phyloP scores from a whole-genome alignment of 2,113 vertebrate species.

The Dasypus novemcinctus region DNA sequence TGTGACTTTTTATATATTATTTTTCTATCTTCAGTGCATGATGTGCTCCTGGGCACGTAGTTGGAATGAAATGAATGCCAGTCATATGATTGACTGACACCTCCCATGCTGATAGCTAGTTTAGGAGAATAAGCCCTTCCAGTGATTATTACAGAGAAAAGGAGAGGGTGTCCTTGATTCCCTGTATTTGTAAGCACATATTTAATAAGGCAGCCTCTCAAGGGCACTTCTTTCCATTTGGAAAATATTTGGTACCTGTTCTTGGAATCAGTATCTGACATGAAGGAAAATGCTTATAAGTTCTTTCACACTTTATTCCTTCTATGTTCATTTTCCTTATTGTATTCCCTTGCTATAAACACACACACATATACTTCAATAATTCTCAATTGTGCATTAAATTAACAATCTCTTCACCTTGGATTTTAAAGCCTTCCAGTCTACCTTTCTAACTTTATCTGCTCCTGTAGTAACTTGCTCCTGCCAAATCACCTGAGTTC shows the following conservation, averaged over 20 bases:
- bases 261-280: constrained; percentile 24
- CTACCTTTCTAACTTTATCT: neutral
- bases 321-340: neutral
- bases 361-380: neutral
- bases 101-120: constrained; percentile 46
- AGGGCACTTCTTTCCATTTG: constrained; percentile 51
- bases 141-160: constrained; percentile 39
- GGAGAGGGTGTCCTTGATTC: constrained; percentile 36
- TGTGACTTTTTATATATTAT: neutral
- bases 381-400: neutral
- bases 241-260: constrained; percentile 51
- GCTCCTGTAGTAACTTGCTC: neutral
- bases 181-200: constrained; percentile 50
- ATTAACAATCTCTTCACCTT: neutral
- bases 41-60: neutral
- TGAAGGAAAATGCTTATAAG: constrained; percentile 52
- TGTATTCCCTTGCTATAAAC: constrained; percentile 5
- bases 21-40: neutral
- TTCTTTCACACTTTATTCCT: neutral
- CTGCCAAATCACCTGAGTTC: neutral
- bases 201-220: constrained; percentile 57
- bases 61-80: neutral
- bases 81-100: constrained; percentile 37
- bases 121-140: constrained; percentile 7
- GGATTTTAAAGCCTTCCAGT: neutral